phyloP scores from a whole-genome alignment of 2,113 vertebrate genomes.

The Pachyramphus minor region DNA sequence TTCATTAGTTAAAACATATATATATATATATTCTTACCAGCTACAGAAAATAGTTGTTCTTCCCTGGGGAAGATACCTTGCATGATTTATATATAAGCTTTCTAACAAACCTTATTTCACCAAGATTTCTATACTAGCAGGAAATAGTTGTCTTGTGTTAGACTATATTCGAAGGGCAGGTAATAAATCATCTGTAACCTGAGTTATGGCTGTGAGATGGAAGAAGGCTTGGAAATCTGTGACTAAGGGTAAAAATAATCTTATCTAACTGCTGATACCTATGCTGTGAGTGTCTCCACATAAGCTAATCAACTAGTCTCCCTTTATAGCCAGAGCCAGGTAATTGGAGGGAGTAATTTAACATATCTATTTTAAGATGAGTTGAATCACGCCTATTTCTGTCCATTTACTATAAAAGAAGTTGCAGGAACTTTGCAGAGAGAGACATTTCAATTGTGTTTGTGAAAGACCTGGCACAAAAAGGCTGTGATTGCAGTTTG shows the following conservation, averaged over 20 bases:
- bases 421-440: neutral
- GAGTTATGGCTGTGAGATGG: neutral
- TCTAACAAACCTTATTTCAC: neutral
- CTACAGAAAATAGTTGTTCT: neutral
- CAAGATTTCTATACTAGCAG: neutral
- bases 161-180: neutral
- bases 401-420: neutral
- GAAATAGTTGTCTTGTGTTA: neutral
- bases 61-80: neutral
- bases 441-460: neutral
- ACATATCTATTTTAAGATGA: neutral
- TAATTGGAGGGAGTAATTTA: conserved; percentile 33
- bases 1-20: neutral
- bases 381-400: conserved; percentile 15
- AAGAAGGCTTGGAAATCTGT: neutral
- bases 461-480: neutral
- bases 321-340: neutral
- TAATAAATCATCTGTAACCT: neutral
- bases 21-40: neutral
- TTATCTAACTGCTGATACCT: neutral
- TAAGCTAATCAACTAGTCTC: neutral
- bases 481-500: neutral
- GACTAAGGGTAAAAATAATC: neutral
- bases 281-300: neutral
- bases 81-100: neutral